Evolutionary conservation across 2,113 vertebrate genomes (phyloP).

Genomic region (Charina bottae): DNA sequence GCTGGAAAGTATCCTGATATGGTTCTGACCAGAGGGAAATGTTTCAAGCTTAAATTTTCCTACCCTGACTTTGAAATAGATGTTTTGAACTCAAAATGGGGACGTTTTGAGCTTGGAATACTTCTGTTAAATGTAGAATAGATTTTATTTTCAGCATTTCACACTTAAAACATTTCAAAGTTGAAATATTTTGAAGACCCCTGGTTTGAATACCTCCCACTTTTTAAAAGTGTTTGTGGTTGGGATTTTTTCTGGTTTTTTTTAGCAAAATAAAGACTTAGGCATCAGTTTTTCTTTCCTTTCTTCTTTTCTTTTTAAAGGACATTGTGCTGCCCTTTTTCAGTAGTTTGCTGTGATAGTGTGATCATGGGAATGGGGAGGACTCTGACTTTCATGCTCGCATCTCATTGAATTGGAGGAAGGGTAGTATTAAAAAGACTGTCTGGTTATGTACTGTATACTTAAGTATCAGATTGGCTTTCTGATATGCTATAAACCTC

Average conservation of each 20-base stretch:
- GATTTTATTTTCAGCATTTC: background rate
- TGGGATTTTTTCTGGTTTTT: background rate
- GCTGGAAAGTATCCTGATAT: background rate
- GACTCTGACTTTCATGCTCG: background rate
- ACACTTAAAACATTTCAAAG: background rate
- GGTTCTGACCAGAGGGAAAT: background rate
- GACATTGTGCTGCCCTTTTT: background rate
- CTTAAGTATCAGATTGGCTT: background rate
- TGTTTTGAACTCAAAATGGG: background rate
- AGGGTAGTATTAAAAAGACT: background rate
- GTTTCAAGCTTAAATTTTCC: background rate
- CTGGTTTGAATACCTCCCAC: background rate
- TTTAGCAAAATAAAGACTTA: background rate
- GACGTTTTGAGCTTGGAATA: background rate
- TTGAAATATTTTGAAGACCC: background rate
- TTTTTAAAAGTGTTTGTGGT: background rate
- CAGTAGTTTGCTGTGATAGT: background rate
- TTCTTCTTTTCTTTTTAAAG: background rate
- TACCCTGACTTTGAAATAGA: background rate
- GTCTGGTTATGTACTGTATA: background rate
- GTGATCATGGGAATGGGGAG: background rate
- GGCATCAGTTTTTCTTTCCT: background rate
- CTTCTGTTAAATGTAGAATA: background rate
- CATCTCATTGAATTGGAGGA: background rate
- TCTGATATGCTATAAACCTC: background rate